phyloP scores from a whole-genome alignment of 2,888 invertebrate species.

The Tiliacea aurago region DNA sequence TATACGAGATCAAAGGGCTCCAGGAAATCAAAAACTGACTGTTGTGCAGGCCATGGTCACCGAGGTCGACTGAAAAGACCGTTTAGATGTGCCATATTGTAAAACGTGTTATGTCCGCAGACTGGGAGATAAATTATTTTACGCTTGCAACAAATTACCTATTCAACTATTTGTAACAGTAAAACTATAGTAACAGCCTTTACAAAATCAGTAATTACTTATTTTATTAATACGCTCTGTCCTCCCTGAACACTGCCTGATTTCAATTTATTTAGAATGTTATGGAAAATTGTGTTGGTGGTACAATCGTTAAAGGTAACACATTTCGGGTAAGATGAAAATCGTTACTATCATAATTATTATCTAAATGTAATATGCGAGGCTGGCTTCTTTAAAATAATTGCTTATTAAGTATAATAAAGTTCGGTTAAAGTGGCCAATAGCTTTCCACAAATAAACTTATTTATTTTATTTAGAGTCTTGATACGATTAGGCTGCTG shows the following conservation, averaged over 20 bases:
- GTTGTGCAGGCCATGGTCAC: conserved; percentile 84
- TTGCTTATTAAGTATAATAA: conserved; percentile 26
- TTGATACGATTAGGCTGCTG: conserved; percentile 18
- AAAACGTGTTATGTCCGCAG: conserved; percentile 41
- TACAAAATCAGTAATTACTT: not conserved
- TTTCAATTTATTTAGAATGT: not conserved
- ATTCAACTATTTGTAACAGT: conserved; percentile 7
- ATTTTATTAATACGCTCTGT: conserved; percentile 23
- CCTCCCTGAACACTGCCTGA: not conserved
- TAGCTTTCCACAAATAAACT: not conserved
- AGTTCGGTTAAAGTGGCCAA: not conserved
- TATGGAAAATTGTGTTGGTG: conserved; percentile 4
- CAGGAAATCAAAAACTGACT: conserved; percentile 64
- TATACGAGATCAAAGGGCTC: conserved; percentile 75
- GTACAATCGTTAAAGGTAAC: not conserved
- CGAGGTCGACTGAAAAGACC: conserved; percentile 77
- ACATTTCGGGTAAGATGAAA: conserved; percentile 45
- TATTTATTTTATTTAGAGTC: conserved; percentile 38
- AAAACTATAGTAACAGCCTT: conserved; percentile 33
- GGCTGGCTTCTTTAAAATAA: conserved; percentile 44
- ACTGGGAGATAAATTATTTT: conserved; percentile 12
- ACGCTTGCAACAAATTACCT: not conserved
- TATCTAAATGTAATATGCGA: conserved; percentile 8
- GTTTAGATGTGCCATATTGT: conserved; percentile 70
- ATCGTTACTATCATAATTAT: not conserved